These are phyloP conservation scores for Phaethon lepturus DNA, from an alignment of 2,113 vertebrate genomes.

Conservation along the genomic window DNA sequence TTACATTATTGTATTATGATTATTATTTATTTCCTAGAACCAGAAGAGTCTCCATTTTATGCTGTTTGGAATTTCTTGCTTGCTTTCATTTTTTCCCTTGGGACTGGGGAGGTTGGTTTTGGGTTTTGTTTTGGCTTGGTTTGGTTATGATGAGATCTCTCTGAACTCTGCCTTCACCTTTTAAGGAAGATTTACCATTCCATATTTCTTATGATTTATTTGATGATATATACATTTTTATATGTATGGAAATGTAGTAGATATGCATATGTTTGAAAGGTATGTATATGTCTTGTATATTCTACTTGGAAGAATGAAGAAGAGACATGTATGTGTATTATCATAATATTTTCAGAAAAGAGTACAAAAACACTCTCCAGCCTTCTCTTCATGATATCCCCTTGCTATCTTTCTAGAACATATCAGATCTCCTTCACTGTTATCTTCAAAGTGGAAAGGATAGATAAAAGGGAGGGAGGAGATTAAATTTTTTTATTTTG, in stretches of 20 bases:
- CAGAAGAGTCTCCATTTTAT: not conserved
- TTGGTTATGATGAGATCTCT: not conserved
- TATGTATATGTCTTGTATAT: not conserved
- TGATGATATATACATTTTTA: not conserved
- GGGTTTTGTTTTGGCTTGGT: not conserved
- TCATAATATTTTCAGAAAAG: not conserved
- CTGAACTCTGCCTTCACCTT: not conserved
- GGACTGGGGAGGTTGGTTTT: not conserved
- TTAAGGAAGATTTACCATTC: not conserved
- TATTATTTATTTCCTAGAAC: not conserved
- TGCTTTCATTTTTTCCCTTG: not conserved
- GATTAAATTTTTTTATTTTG: not conserved
- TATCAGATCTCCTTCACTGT: not conserved
- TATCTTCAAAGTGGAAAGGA: not conserved
- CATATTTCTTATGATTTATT: not conserved
- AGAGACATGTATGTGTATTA: accelerated
- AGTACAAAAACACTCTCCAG: not conserved
- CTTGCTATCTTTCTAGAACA: not conserved
- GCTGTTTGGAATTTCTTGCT: not conserved
- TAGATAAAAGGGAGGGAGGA: not conserved
- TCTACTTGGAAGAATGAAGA: not conserved
- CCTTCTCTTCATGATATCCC: not conserved
- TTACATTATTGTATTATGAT: not conserved
- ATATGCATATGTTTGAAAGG: not conserved
- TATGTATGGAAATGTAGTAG: not conserved